phyloP scores from a whole-genome alignment of 2,113 vertebrate genomes.

The Porphyrio hochstetteri region DNA sequence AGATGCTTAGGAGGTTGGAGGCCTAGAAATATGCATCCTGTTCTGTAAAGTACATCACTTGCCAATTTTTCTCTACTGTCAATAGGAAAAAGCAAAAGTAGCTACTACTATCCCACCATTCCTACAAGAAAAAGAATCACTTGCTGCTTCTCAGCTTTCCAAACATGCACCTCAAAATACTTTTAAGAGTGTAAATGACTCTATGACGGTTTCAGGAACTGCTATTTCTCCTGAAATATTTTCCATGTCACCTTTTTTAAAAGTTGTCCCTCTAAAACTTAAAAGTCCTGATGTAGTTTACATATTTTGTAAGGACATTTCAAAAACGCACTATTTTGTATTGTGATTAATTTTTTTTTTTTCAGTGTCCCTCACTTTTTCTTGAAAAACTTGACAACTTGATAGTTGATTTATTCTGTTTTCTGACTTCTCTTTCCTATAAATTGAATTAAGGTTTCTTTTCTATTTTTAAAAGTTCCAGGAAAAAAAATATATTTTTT shows the following conservation, averaged over 20 bases:
- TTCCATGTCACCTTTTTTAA: neutral
- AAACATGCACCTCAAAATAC: neutral
- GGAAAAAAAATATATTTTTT: neutral
- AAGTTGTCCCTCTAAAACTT: neutral
- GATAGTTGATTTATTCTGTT: neutral
- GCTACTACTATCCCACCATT: neutral
- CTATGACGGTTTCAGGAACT: neutral
- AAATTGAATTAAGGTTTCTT: neutral
- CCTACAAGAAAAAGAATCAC: neutral
- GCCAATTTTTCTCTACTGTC: neutral
- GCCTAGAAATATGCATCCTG: neutral
- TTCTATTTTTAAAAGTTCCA: neutral
- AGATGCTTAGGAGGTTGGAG: neutral
- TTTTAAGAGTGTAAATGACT: neutral
- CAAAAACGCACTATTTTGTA: neutral
- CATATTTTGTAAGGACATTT: neutral
- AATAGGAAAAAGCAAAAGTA: neutral
- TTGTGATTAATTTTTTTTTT: neutral
- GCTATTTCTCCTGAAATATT: neutral
- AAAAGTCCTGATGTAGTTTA: neutral
- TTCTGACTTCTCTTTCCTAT: neutral
- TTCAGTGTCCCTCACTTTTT: neutral
- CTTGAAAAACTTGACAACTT: neutral
- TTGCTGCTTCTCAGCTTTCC: neutral
- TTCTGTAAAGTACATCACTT: neutral